Evolutionary conservation across 2,797 vertebrate species (phyloP).

Genomic region (Microchirus variegatus): DNA sequence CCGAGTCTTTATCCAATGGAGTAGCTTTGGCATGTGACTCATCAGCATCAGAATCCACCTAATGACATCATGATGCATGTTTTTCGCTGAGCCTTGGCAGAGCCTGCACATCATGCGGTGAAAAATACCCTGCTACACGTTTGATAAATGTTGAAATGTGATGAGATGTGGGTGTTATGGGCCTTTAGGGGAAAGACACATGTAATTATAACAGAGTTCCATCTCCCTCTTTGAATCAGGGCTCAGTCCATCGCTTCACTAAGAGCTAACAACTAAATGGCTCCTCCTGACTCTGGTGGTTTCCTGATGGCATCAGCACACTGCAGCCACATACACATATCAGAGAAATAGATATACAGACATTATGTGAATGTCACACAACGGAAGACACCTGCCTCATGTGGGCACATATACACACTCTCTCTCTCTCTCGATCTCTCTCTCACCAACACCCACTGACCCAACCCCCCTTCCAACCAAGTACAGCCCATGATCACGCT

Average conservation of each 20-base stretch:
- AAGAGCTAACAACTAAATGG: conserved; percentile 51
- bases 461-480: conserved; percentile 63
- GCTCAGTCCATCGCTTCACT: conserved; percentile 28
- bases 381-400: conserved; percentile 63
- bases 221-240: conserved; percentile 16
- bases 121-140: background rate
- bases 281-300: conserved; percentile 37
- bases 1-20: conserved; percentile 58
- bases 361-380: conserved; percentile 46
- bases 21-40: conserved; percentile 77
- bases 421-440: background rate
- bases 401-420: conserved; percentile 35
- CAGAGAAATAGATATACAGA: conserved; percentile 6
- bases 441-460: conserved; percentile 42
- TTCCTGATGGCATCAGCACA: conserved; percentile 17
- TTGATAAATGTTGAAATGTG: conserved; percentile 3
- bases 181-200: background rate
- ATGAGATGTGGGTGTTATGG: background rate
- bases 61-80: conserved; percentile 76
- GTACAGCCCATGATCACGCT: conserved; percentile 60
- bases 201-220: background rate
- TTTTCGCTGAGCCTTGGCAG: conserved; percentile 40
- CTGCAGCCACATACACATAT: conserved; percentile 6
- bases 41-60: conserved; percentile 72
- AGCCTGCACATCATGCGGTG: conserved; percentile 7